Base-by-base conservation (phyloP, 92 coral and sea anemone genomes). In the Palythoa grandis region DNA sequence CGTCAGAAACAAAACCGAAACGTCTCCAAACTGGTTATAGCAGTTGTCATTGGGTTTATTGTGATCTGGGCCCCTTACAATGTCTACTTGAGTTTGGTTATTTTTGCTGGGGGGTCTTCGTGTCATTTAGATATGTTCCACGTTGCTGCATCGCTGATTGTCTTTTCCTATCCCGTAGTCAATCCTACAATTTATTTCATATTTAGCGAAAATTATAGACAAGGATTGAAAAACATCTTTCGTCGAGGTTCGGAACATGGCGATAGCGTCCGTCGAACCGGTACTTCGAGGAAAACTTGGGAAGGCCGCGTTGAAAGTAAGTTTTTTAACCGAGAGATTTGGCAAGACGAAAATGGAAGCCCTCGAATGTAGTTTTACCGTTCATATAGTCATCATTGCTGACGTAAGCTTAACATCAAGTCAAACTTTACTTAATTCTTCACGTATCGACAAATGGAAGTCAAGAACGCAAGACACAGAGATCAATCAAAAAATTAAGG, bases 41-140 rank as follows among this genome's bases (percentile, higher is more conserved):
- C 88, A 16, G 95, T 92, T 15, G 92, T 90, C 17, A 66, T 90
- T 52, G 92, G 85, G 52, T 92, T 92, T 47, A 68, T 88, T 13
- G 4, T 90, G 6, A 86, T 88, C 19, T 92, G 93, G 93, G 77
- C 87, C 12, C 93, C 95, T 52, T 50, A 84, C 52, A 90, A 92
- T 58, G 76, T 88, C 14, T 80, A 65, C 74, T 76, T 71, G 1
- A 90, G 88, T 72, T 25, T 92, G 13, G 56, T 63, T 25, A 23
- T 85, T 40, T 85, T 90, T 54, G 76, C 39, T 16, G 84, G 91
- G 89, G 87, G 68, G 20, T 70, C 50, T 17, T 20, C 91, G 12
- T 93, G 95, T 70, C 7, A 29, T 23, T 17, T 83, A 17, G 48
- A 58, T 13, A 67, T 63, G 60, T 12, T 91, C 11, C 78, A 83